Base-by-base conservation (phyloP, 2,113 vertebrate species). In the Platysteira castanea region DNA sequence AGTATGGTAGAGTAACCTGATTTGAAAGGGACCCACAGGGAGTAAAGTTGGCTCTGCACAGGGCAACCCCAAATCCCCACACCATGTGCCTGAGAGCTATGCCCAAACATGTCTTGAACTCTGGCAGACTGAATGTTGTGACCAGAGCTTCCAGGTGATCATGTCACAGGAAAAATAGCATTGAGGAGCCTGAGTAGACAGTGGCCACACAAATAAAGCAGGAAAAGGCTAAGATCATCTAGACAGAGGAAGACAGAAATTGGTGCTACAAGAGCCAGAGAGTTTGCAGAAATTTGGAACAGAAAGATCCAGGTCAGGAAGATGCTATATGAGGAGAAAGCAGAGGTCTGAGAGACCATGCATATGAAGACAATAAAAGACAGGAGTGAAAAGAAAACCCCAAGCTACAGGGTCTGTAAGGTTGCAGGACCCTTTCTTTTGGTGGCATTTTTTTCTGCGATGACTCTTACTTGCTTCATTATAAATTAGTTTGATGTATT, bases 101-200 rank as follows among this genome's bases (percentile, higher is more conserved):
- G 30, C 60, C 31, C 26, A 27, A 69, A 22, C 0, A 0, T 4
- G 47, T 61, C 21, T 41, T 35, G 47, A 76, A 31, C 14, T 42
- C 41, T 42, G 30, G 39, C 26, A 54, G 31, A 35, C 15, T 42
- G 54, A 27, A 33, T 63, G 26, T 10, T 0, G 0, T 42, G 49
- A 49, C 21, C 26, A 47, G 60, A 77, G 6, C 54, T 84, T 52
- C 46, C 46, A 50, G 46, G 35, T 31, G 16, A 47, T 47, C 20
- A 3, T 10, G 13, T 47, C 7, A 2, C 13, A 54, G 63, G 35
- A 88, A 63, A 84, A 76, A 49, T 19, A 54, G 4, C 5, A 18
- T 27, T 71, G 67, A 24, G 20, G 20, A 70, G 22, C 15, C 41
- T 57, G 22, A 17, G 9, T 42, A 86, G 46, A 35, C 20, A 17